A percentile compares a stretch with the other conserved stretches of the same genome.
Conservation (phyloP, 2,888 invertebrate genomes). For the Pterobdella sp. region DNA sequence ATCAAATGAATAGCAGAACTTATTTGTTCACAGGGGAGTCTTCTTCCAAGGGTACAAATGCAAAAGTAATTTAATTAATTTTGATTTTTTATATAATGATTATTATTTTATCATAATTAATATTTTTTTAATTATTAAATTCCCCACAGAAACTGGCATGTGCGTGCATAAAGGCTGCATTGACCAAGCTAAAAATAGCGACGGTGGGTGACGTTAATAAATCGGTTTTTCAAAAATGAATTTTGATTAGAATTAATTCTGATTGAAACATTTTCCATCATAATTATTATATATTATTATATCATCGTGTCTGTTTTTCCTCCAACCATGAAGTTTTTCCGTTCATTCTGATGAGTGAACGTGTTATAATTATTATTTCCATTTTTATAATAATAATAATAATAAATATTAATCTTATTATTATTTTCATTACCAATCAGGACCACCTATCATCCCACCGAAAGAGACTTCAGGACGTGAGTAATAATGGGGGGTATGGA, state of each 20-base stretch:
- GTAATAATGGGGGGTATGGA: too few species aligned
- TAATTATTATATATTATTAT: too few species aligned
- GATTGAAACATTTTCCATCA: too few species aligned
- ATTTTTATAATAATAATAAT: conserved; percentile 8
- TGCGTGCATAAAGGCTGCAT: conserved; percentile 84
- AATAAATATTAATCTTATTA: conserved; percentile 8
- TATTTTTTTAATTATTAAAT: not conserved
- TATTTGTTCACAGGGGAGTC: conserved; percentile 43
- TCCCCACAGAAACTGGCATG: conserved; percentile 60
- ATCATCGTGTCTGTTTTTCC: too few species aligned
- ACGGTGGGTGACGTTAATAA: conserved; percentile 17
- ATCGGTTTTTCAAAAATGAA: not conserved
- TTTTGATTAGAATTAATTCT: not conserved
- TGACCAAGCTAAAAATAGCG: conserved; percentile 45
- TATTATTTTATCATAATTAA: conserved; percentile 18
- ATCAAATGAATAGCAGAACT: not conserved
- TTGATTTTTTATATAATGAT: not conserved
- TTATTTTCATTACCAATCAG: not conserved
- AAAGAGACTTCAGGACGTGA: conserved; percentile 16
- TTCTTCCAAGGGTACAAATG: conserved; percentile 73
- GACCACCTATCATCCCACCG: conserved; percentile 23
- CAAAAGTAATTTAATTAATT: conserved; percentile 54
- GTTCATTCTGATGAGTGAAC: not conserved
- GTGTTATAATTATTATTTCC: not conserved
- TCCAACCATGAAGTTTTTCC: too few species aligned